phyloP scores from a whole-genome alignment of 2,113 vertebrate species.

The Chloroceryle aenea region DNA sequence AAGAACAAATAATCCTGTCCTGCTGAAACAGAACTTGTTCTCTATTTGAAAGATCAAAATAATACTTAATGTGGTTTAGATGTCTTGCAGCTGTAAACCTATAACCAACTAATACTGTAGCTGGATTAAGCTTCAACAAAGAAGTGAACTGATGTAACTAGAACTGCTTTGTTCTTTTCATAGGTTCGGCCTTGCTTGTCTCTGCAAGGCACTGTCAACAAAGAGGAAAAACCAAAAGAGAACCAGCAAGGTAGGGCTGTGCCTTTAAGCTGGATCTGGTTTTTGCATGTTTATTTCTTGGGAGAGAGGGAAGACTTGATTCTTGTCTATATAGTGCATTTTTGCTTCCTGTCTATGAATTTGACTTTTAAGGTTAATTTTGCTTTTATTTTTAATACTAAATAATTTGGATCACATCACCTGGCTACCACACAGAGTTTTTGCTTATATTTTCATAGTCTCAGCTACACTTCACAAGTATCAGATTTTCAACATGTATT shows the following conservation, averaged over 20 bases:
- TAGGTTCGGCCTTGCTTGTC: constrained; percentile 77
- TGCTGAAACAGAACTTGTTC: background rate
- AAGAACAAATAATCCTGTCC: background rate
- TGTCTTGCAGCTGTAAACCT: background rate
- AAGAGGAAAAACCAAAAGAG: background rate
- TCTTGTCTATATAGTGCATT: background rate
- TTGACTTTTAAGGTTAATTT: background rate
- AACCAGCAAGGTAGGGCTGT: constrained; percentile 63
- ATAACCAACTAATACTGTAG: background rate
- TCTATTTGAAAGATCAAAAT: background rate
- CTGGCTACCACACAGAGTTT: background rate
- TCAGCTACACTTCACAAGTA: background rate
- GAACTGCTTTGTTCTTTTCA: background rate
- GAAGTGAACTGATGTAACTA: background rate
- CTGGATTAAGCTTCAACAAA: background rate
- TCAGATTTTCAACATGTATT: background rate
- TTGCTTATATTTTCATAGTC: background rate
- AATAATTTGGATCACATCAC: background rate
- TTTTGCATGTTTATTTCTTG: background rate
- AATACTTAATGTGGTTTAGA: background rate
- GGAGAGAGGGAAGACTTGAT: background rate
- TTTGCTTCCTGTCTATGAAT: background rate
- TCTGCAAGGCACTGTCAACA: constrained; percentile 70
- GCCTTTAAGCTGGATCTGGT: background rate
- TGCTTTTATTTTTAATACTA: background rate